Conservation (phyloP, 2,888 invertebrate genomes). For the Gasteruption jaculator region DNA sequence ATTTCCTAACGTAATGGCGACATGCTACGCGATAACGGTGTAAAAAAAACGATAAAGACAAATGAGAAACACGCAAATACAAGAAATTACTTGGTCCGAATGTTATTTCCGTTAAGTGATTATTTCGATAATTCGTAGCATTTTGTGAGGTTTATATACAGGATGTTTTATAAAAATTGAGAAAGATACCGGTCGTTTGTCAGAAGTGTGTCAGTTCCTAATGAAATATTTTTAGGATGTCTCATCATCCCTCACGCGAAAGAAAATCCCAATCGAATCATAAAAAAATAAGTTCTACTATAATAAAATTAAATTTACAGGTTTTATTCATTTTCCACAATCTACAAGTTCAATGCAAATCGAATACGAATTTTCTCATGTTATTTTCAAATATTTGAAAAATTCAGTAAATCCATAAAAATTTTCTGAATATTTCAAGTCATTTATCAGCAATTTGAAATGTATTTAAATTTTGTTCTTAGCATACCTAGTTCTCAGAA, state of each 20-base stretch:
- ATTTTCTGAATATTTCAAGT: too few relatives aligned
- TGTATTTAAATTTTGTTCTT: too few relatives aligned
- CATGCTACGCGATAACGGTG: conserved; percentile 26
- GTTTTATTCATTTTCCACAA: too few relatives aligned
- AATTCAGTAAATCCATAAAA: too few relatives aligned
- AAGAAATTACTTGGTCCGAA: too few relatives aligned
- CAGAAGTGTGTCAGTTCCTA: conserved; percentile 37
- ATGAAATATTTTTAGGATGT: conserved; percentile 30
- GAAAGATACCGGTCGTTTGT: conserved; percentile 23
- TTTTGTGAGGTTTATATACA: conserved; percentile 37
- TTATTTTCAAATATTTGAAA: too few relatives aligned
- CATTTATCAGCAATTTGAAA: too few relatives aligned
- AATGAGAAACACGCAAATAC: too few relatives aligned
- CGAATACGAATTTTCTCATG: conserved; percentile 1
- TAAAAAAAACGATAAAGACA: conserved; percentile 33
- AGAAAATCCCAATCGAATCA: conserved; percentile 19
- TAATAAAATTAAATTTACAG: too few relatives aligned
- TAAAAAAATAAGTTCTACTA: conserved; percentile 16
- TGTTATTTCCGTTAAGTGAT: conserved; percentile 38
- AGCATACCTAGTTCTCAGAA: too few relatives aligned
- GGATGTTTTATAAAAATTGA: conserved; percentile 34
- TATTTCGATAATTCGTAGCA: conserved; percentile 33
- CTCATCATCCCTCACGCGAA: conserved; percentile 26
- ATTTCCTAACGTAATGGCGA: conserved; percentile 27
- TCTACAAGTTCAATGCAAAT: conserved; percentile 5